These are phyloP conservation scores for Jordanella pulchra DNA, from an alignment of 2,797 vertebrate genomes.

Conservation along the genomic window DNA sequence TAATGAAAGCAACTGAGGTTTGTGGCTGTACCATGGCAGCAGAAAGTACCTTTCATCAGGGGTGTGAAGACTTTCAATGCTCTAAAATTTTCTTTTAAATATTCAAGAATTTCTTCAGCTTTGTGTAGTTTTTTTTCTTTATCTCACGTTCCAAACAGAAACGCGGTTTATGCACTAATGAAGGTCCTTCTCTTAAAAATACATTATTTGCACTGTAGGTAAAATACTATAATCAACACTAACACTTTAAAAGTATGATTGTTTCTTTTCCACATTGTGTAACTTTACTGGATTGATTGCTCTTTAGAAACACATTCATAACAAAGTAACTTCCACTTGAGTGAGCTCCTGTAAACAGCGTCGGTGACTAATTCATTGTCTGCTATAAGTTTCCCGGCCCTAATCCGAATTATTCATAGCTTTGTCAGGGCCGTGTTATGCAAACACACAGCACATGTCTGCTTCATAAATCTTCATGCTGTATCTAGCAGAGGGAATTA, in stretches of 20 bases:
- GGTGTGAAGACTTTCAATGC: not conserved
- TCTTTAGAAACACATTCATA: conserved; percentile 9
- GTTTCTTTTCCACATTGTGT: conserved; percentile 34
- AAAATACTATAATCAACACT: not conserved
- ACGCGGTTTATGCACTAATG: not conserved
- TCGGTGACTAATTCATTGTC: conserved; percentile 37
- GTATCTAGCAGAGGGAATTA: conserved; percentile 60
- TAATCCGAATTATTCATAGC: conserved; percentile 62
- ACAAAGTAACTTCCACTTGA: conserved; percentile 31
- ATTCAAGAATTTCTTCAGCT: not conserved
- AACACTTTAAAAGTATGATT: conserved; percentile 29
- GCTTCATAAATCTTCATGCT: conserved; percentile 65
- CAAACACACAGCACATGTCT: conserved; percentile 67
- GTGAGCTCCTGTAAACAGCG: conserved; percentile 40
- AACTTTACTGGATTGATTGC: conserved; percentile 25
- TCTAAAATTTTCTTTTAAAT: not conserved
- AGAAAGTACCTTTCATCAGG: not conserved
- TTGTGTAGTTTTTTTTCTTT: not conserved
- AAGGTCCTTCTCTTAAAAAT: conserved; percentile 12
- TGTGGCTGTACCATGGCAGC: not conserved
- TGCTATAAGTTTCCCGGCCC: conserved; percentile 36
- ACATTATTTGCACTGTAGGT: conserved; percentile 22
- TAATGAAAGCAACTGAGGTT: not conserved
- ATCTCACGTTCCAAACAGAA: not conserved
- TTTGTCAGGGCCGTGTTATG: conserved; percentile 62